Evolutionary conservation across 1,140 invertebrate genomes (phyloP), one percentile per base, ranked within the genome.

Genomic region (Chironomus tepperi): DNA sequence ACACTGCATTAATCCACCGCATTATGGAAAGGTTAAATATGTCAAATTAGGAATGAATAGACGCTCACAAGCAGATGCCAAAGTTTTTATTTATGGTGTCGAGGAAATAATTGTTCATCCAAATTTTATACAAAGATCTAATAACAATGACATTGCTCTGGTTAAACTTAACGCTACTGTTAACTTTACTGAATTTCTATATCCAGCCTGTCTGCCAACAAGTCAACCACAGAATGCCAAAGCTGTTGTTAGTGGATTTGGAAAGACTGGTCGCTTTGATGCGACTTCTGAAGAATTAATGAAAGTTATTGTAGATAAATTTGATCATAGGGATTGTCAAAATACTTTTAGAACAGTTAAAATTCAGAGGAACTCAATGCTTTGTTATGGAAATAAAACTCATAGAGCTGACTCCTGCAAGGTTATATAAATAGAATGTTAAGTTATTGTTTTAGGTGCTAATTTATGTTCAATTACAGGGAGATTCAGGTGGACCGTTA

Each of bases 401-500:
- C 3, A 21, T 3, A 3, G 19, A 18, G 9, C 1, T 10, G 65
- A 70, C 19, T 70, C 65, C 0, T 70, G 65, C 7, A 1, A 34
- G 24, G 24, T 34, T n/a, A n/a, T n/a, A n/a, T n/a, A n/a, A n/a
- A n/a, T n/a, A n/a, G n/a, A n/a, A n/a, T n/a, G n/a, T n/a, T n/a
- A n/a, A n/a, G n/a, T n/a, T n/a, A n/a, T n/a, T n/a, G n/a, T n/a
- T n/a, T n/a, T n/a, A n/a, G n/a, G n/a, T n/a, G n/a, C n/a, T n/a
- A n/a, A n/a, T n/a, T n/a, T n/a, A n/a, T n/a, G n/a, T n/a, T n/a
- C n/a, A n/a, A n/a, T n/a, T n/a, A n/a, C 24, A 34, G 24, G 24
- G 24, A 2, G 24, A 34, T 34, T 34, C 2, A 8, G 3, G 81
- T 10, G 80, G 80, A 12, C 81, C 81, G 0, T 75, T 82, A 8